Evolutionary conservation across 2,797 vertebrate genomes (phyloP).

Genomic region (Cirrhinus molitorella): DNA sequence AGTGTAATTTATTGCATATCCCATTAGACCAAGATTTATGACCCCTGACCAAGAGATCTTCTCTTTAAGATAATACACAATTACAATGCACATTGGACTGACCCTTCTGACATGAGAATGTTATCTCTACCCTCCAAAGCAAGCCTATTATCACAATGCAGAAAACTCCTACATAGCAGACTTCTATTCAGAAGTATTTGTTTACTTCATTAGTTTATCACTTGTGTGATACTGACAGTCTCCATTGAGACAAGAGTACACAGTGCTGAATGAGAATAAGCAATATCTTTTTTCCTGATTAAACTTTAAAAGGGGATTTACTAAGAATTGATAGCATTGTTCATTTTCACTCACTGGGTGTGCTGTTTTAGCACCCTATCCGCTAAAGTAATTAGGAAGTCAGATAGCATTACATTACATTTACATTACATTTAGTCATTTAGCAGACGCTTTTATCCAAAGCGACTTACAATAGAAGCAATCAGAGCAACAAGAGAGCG

Average conservation of each 20-base stretch:
- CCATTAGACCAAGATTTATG: constrained; percentile 4
- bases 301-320: constrained; percentile 77
- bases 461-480: too few species aligned
- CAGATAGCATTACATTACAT: neutral
- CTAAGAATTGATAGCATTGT: neutral
- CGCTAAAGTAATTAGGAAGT: neutral
- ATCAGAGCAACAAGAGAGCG: too few species aligned
- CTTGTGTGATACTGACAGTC: constrained; percentile 68
- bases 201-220: constrained; percentile 81
- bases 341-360: neutral
- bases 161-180: constrained; percentile 62
- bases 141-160: constrained; percentile 64
- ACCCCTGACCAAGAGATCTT: constrained; percentile 40
- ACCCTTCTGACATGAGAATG: constrained; percentile 51
- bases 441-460: too few species aligned
- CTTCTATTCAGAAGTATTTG: constrained; percentile 72
- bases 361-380: neutral
- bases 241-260: constrained; percentile 74
- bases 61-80: constrained; percentile 4
- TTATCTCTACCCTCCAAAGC: constrained; percentile 71
- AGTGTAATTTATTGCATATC: neutral
- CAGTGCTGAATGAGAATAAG: constrained; percentile 77
- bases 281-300: constrained; percentile 76
- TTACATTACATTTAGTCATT: too few species aligned
- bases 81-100: constrained; percentile 33